Evolutionary conservation across 2,797 vertebrate genomes (phyloP).

Genomic region (Clarias fuscus): DNA sequence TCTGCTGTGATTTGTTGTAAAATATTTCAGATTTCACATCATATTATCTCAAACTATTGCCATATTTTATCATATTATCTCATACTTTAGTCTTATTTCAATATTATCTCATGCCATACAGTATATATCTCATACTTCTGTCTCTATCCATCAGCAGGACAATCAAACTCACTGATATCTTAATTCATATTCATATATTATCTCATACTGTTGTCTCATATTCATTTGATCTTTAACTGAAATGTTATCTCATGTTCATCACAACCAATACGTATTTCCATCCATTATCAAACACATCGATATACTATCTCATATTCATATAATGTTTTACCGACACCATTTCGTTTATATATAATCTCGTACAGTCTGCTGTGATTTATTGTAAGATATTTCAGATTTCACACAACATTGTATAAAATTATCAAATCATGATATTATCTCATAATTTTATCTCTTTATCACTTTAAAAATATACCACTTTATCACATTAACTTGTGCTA

Average conservation of each 20-base stretch:
- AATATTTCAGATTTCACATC: neutral
- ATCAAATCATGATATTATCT: neutral
- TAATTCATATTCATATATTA: no score
- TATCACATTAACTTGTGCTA: neutral
- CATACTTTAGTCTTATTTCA: neutral
- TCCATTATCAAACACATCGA: neutral
- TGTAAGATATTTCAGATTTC: neutral
- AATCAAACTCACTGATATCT: no score
- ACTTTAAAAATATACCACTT: neutral
- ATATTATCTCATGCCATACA: no score
- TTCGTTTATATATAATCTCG: neutral
- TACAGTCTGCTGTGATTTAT: no score
- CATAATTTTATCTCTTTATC: neutral
- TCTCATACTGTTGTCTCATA: no score
- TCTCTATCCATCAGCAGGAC: no score
- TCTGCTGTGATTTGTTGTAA: neutral
- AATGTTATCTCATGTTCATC: neutral
- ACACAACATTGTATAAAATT: no score
- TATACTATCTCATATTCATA: neutral
- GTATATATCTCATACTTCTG: no score
- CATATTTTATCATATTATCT: neutral
- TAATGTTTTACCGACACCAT: neutral
- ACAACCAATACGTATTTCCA: neutral
- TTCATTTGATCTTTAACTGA: neutral
- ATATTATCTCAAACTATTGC: neutral